Conservation (phyloP, 2,113 vertebrate genomes). For the Diadophis punctatus region DNA sequence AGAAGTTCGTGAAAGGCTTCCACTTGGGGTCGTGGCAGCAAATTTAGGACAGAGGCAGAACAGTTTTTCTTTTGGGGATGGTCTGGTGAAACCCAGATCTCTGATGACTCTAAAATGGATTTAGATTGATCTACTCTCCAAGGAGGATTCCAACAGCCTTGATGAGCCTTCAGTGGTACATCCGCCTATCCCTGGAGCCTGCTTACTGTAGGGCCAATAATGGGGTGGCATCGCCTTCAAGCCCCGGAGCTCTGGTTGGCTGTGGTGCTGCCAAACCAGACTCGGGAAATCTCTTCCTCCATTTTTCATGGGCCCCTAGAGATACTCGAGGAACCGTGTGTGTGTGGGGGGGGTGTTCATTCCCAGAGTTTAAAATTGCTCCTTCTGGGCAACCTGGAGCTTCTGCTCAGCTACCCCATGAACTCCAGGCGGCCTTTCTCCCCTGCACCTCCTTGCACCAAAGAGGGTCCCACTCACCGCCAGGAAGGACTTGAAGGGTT, state of each 20-base stretch:
- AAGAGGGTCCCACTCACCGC: conserved; percentile 49
- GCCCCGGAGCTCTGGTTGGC: background rate
- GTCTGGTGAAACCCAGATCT: background rate
- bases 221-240: background rate
- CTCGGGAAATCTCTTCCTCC: background rate
- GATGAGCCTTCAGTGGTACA: background rate
- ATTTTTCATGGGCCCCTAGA: background rate
- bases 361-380: background rate
- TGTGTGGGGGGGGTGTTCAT: background rate
- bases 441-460: background rate
- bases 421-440: rapidly evolving
- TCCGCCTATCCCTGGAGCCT: background rate
- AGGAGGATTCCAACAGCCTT: background rate
- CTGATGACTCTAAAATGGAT: background rate
- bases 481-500: conserved; percentile 55
- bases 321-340: background rate
- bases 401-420: background rate
- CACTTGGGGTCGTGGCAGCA: background rate
- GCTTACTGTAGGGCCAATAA: background rate
- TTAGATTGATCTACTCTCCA: background rate
- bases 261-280: background rate
- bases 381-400: background rate
- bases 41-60: too few species aligned
- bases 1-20: background rate
- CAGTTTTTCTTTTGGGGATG: background rate